These are phyloP conservation scores for Melanocharis versteri DNA, from an alignment of 2,113 vertebrate genomes.

Conservation along the genomic window DNA sequence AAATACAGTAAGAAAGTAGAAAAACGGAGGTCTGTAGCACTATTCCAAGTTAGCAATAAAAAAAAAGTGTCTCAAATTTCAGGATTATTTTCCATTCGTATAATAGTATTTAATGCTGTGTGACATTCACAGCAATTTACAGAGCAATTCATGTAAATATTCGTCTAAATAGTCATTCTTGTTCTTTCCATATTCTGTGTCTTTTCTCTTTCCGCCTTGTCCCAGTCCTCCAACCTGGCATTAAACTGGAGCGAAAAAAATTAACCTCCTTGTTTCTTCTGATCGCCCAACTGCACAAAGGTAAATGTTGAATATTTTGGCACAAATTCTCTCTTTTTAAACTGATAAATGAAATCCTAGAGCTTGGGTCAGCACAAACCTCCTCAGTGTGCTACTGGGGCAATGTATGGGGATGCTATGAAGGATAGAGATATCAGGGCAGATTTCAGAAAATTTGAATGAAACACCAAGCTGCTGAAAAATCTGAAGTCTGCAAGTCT, in stretches of 20 bases:
- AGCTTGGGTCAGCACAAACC: not conserved
- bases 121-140: not conserved
- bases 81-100: not conserved
- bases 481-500: not conserved
- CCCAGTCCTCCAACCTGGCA: not conserved
- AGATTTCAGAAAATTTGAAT: not conserved
- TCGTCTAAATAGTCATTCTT: not conserved
- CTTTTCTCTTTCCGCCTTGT: not conserved
- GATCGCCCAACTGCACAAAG: not conserved
- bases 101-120: not conserved
- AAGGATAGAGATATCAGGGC: not conserved
- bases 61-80: not conserved
- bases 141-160: not conserved
- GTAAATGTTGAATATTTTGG: not conserved
- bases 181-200: not conserved
- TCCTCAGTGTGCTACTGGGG: not conserved
- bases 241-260: not conserved
- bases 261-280: fast-evolving
- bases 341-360: not conserved
- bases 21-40: not conserved
- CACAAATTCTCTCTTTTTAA: not conserved
- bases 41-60: not conserved
- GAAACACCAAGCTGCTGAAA: not conserved
- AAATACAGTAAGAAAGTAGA: not conserved
- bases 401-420: not conserved